phyloP scores from a whole-genome alignment of 2,113 vertebrate genomes.

The Corydoras maculifer region DNA sequence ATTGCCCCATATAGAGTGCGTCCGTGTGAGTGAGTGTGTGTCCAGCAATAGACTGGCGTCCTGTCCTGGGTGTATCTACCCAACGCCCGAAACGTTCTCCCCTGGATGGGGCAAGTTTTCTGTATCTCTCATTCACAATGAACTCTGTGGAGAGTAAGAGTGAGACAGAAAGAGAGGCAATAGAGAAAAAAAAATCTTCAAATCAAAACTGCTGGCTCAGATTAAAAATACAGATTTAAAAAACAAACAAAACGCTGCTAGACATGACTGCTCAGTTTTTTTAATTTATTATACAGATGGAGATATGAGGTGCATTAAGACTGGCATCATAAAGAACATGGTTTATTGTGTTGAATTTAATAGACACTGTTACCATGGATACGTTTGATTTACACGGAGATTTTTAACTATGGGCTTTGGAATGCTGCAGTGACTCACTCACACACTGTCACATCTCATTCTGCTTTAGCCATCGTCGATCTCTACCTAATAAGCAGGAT shows the following conservation, averaged over 20 bases:
- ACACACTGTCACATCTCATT: neutral
- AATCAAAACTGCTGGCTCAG: neutral
- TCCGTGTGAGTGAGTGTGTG: too few relatives aligned
- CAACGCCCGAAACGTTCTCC: too few relatives aligned
- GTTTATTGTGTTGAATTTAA: conserved; percentile 19
- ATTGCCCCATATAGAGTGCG: too few relatives aligned
- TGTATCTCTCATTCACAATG: too few relatives aligned
- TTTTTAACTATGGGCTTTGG: conserved; percentile 15
- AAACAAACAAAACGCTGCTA: conserved; percentile 9
- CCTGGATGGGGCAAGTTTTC: neutral
- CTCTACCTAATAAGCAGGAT: neutral
- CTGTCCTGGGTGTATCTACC: too few relatives aligned
- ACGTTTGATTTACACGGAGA: conserved; percentile 19
- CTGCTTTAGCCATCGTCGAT: conserved; percentile 3
- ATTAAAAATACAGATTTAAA: conserved; percentile 9
- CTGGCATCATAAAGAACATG: conserved; percentile 10
- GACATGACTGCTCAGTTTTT: conserved; percentile 2
- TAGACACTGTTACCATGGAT: conserved; percentile 29
- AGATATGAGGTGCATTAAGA: conserved; percentile 5
- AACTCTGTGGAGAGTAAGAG: neutral
- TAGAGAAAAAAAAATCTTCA: conserved; percentile 5
- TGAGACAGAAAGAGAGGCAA: neutral
- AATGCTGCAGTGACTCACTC: conserved; percentile 25
- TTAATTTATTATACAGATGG: neutral
- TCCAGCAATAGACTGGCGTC: too few relatives aligned